A percentile compares a stretch with the other conserved stretches of the same genome.
Conservation (phyloP, 2,888 invertebrate genomes). For the Parnassius orleans region DNA sequence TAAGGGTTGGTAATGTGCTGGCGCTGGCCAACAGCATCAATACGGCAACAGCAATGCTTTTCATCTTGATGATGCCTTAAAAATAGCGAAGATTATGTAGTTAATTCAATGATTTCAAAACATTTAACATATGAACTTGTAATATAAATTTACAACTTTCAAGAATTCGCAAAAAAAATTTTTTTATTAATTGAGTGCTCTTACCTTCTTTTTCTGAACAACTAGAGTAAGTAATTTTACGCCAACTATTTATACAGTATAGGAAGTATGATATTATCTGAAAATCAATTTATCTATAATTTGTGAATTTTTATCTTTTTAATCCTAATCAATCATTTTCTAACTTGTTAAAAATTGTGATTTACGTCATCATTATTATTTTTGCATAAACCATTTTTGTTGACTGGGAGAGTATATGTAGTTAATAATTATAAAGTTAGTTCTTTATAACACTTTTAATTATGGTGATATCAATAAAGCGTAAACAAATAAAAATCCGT, state of each 20-base stretch:
- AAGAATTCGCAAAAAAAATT: too few relatives aligned
- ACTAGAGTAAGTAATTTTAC: not conserved
- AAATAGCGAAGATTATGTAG: not conserved
- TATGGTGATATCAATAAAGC: too few relatives aligned
- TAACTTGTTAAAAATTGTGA: not conserved
- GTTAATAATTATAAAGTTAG: too few relatives aligned
- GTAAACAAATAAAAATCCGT: too few relatives aligned
- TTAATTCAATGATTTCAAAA: too few relatives aligned
- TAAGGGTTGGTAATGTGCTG: conserved; percentile 33
- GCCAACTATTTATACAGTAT: conserved; percentile 17
- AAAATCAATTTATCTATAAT: conserved; percentile 13
- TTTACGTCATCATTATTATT: too few relatives aligned
- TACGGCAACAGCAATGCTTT: conserved; percentile 35
- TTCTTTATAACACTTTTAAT: too few relatives aligned
- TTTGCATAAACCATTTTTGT: too few relatives aligned
- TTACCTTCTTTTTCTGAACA: conserved; percentile 12
- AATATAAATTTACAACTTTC: too few relatives aligned
- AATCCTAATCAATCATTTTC: conserved; percentile 12
- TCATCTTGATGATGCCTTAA: conserved; percentile 41
- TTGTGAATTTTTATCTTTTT: conserved; percentile 10
- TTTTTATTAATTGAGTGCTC: not conserved
- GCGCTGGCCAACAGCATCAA: conserved; percentile 40
- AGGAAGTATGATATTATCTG: conserved; percentile 12
- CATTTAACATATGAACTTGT: too few relatives aligned
- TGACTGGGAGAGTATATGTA: too few relatives aligned